Base-by-base conservation (phyloP, 2,797 vertebrate species). In the Gymnodraco acuticeps region DNA sequence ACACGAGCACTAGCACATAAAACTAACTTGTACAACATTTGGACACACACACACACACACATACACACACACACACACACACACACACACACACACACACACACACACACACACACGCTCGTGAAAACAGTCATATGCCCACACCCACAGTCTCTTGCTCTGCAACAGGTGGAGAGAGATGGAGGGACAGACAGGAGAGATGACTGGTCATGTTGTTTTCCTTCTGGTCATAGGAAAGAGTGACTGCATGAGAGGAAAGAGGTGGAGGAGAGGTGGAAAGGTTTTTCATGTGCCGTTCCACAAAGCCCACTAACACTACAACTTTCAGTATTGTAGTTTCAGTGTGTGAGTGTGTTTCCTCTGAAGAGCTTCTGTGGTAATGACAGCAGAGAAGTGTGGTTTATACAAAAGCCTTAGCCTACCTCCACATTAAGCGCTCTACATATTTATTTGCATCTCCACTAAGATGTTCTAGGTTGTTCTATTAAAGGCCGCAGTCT, bases 191-290 rank as follows among this genome's bases (percentile, higher is more conserved):
- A 81, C 77, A 73, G 73, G 83, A 84, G 87, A 84, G 84, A 87
- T 91, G 93, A 89, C 86, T 83, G 84, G 86, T 43, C 71, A 16
- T 83, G 85, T 86, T 89, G 86, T 92, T 91, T 89, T 85, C 74
- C 83, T 38, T 86, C 77, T 23, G 61, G 64, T 91, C 70, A 48
- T 78, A 65, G 89, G 89, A 90, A 89, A 90, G 78, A 85, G 47
- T 90, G 92, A 92, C 80, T 86, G 77, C 67, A 84, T 43, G 55
- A 82, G 77, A 82, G 87, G 88, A 90, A 91, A 91, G 76, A 92
- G 79, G 80, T 86, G 88, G 85, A 87, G 90, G 89, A 85, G 84
- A 90, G 78, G 82, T 79, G 83, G 89, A 90, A 90, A 89, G 72
- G 68, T 83, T 87, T 88, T 83, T 80, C 20, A 38, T 76, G 65